Evolutionary conservation across 2,113 vertebrate species (phyloP).

Genomic region (Ammodytes dubius): DNA sequence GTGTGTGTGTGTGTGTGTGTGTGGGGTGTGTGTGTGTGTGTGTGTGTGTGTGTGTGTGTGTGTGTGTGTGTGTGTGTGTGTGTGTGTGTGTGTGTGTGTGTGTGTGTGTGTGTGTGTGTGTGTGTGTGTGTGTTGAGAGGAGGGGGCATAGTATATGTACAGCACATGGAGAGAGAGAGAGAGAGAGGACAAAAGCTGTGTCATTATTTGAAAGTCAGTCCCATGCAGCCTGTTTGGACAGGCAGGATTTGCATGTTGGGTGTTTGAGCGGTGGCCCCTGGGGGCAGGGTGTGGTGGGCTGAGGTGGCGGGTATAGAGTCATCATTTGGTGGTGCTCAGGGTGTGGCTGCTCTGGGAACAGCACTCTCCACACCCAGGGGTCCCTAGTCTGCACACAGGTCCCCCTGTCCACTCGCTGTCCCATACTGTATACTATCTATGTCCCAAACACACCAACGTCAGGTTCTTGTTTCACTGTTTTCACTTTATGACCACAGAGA

Average conservation of each 20-base stretch:
- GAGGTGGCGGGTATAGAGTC: constrained; percentile 46
- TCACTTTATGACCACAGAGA: neutral
- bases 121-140: too few relatives aligned
- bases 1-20: neutral
- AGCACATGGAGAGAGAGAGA: constrained; percentile 48
- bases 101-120: neutral
- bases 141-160: constrained; percentile 9
- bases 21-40: neutral
- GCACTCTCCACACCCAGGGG: constrained; percentile 27
- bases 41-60: neutral
- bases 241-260: constrained; percentile 72
- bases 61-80: neutral
- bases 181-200: constrained; percentile 54
- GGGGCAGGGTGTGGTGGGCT: constrained; percentile 50
- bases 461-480: neutral
- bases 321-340: constrained; percentile 60
- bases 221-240: constrained; percentile 70
- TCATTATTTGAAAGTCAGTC: constrained; percentile 68
- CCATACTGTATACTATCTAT: too few relatives aligned
- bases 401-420: neutral
- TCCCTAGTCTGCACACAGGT: constrained; percentile 24
- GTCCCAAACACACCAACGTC: neutral
- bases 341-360: constrained; percentile 68
- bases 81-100: neutral
- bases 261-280: constrained; percentile 59